Evolutionary conservation across 2,113 vertebrate species (phyloP).

Genomic region (Petroica traversi): DNA sequence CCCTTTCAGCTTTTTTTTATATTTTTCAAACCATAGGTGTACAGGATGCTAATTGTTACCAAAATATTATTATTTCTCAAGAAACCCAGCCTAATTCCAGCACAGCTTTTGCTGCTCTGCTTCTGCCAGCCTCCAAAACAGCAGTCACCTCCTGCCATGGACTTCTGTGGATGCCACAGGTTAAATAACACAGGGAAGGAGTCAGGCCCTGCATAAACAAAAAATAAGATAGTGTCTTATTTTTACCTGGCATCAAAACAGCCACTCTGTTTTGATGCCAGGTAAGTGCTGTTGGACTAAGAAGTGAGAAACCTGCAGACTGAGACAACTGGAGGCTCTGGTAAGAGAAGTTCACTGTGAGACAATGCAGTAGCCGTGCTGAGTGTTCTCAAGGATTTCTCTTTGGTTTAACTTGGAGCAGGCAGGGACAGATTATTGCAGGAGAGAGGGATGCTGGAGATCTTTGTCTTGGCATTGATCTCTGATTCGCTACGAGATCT

Average conservation of each 20-base stretch:
- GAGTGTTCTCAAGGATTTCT: background rate
- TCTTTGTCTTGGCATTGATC: background rate
- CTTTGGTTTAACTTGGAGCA: background rate
- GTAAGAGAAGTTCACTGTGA: background rate
- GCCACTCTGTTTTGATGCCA: background rate
- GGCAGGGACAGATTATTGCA: background rate
- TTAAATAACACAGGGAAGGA: background rate
- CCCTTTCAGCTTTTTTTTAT: background rate
- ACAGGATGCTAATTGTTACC: background rate
- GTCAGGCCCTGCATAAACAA: background rate
- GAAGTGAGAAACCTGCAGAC: background rate
- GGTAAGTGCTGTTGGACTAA: background rate
- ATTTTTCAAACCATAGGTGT: background rate
- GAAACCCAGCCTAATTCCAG: background rate
- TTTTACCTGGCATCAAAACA: too few species aligned
- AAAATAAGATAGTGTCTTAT: background rate
- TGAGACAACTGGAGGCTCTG: background rate
- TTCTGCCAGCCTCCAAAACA: background rate
- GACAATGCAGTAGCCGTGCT: background rate
- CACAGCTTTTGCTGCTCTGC: background rate
- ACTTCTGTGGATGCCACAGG: background rate
- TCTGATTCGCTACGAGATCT: background rate
- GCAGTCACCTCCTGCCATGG: background rate
- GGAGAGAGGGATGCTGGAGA: background rate
- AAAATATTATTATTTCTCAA: background rate